phyloP scores from a whole-genome alignment of 2,113 vertebrate genomes.

The Tylochromis polylepis region DNA sequence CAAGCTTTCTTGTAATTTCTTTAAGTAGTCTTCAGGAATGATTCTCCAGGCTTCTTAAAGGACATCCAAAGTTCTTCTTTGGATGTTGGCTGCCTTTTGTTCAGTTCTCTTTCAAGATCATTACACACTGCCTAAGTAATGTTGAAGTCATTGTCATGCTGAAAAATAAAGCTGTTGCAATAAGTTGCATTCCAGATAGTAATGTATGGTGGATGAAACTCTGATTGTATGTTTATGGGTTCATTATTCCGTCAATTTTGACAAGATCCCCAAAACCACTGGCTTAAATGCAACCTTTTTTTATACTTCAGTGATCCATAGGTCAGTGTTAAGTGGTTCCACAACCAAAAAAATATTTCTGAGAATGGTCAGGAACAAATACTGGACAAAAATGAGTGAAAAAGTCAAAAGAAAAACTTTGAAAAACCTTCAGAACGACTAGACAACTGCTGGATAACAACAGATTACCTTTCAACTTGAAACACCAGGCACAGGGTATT shows the following conservation, averaged over 20 bases:
- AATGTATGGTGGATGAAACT: neutral
- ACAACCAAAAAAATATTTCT: neutral
- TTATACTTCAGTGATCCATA: accelerated
- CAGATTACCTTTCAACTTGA: neutral
- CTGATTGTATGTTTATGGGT: neutral
- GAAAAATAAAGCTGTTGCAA: neutral
- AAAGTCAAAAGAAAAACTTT: neutral
- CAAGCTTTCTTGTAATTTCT: too few relatives aligned
- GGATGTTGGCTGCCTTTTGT: too few relatives aligned
- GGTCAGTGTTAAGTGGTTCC: neutral
- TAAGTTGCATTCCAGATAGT: neutral
- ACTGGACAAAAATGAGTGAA: neutral
- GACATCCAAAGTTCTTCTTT: too few relatives aligned
- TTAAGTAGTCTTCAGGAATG: too few relatives aligned
- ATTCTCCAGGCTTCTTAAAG: too few relatives aligned
- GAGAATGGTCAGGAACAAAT: neutral
- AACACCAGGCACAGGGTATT: neutral
- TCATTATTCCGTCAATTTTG: accelerated
- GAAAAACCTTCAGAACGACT: neutral
- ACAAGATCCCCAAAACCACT: neutral
- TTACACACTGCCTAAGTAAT: neutral
- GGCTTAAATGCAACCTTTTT: accelerated
- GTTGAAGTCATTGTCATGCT: neutral
- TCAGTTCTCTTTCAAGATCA: neutral
- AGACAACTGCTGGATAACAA: neutral